Evolutionary conservation across 2,113 vertebrate species (phyloP).

Genomic region (Etheostoma spectabile): DNA sequence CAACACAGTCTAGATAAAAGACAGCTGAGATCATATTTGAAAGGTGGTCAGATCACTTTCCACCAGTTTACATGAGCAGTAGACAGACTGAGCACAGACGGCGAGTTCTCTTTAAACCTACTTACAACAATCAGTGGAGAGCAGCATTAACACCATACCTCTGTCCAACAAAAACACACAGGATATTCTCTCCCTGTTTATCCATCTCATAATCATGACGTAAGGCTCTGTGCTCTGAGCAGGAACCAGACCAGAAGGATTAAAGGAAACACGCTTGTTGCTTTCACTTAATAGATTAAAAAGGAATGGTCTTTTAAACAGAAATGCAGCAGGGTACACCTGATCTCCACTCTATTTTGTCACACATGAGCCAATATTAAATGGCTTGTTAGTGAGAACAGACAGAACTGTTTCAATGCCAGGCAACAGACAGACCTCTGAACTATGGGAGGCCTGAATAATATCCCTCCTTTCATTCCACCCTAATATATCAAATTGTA

Average conservation of each 20-base stretch:
- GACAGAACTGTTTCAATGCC: not conserved
- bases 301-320: not conserved
- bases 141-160: conserved; percentile 1
- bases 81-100: conserved; percentile 21
- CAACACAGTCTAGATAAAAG: conserved; percentile 32
- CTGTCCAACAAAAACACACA: conserved; percentile 22
- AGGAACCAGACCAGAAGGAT: not conserved
- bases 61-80: conserved; percentile 47
- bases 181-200: not conserved
- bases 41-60: conserved; percentile 59
- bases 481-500: not conserved
- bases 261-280: conserved; percentile 16
- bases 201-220: conserved; percentile 13
- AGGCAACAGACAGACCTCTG: not conserved
- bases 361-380: not conserved
- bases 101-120: conserved; percentile 1
- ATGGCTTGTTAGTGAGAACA: not conserved
- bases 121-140: not conserved
- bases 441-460: not conserved
- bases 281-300: not conserved
- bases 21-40: conserved; percentile 16
- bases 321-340: not conserved
- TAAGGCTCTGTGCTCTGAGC: no score
- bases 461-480: not conserved
- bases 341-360: not conserved